Evolutionary conservation across 2,113 vertebrate species (phyloP).

Genomic region (Galeopterus variegatus): DNA sequence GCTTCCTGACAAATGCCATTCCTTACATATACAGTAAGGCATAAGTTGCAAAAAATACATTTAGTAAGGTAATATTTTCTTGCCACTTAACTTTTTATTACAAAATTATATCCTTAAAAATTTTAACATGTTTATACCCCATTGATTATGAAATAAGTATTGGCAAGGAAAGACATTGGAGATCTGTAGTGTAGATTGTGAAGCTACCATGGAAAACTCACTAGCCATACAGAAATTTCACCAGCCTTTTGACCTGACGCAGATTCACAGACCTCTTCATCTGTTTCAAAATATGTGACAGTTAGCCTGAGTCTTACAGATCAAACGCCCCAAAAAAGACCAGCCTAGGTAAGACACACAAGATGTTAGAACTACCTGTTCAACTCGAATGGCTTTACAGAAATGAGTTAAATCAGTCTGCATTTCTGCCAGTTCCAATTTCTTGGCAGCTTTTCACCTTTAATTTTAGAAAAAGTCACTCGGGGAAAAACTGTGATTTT

Average conservation of each 20-base stretch:
- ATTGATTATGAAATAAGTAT: neutral
- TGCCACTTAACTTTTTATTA: neutral
- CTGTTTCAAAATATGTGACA: constrained; percentile 61
- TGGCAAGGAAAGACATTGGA: neutral
- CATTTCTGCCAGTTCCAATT: constrained; percentile 74
- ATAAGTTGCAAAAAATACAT: neutral
- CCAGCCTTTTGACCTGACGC: neutral
- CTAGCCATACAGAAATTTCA: neutral
- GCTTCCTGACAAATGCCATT: neutral
- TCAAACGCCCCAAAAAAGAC: neutral
- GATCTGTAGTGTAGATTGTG: neutral
- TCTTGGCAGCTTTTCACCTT: constrained; percentile 79
- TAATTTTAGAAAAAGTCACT: constrained; percentile 76
- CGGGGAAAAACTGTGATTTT: constrained; percentile 71
- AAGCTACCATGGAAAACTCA: neutral
- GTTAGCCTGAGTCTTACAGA: constrained; percentile 73
- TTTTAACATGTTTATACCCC: neutral
- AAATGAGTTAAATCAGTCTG: constrained; percentile 69
- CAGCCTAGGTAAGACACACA: constrained; percentile 62
- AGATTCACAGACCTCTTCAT: neutral
- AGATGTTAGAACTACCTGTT: constrained; percentile 54
- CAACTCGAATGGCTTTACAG: constrained; percentile 69
- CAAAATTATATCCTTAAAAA: neutral
- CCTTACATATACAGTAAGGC: neutral
- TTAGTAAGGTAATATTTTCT: neutral